Conservation (phyloP, 2,888 invertebrate genomes). For the Blomia tropicalis region DNA sequence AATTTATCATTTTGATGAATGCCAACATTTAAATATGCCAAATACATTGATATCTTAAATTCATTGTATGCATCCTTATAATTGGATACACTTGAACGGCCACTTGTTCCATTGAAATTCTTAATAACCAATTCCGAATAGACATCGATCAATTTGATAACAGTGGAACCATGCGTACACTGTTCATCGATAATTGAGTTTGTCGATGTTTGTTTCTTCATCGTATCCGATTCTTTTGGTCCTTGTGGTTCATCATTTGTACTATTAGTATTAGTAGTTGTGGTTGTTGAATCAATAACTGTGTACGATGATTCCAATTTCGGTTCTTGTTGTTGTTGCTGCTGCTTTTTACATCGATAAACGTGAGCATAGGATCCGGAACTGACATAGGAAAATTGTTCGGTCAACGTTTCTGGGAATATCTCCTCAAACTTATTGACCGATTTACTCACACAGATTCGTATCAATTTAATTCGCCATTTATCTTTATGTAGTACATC, state of each 20-base stretch:
- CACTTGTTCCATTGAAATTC: neutral
- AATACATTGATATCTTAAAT: neutral
- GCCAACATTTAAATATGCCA: neutral
- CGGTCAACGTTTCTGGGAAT: neutral
- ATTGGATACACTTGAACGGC: neutral
- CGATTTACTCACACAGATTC: neutral
- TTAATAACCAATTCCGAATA: neutral
- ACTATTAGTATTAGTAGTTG: neutral
- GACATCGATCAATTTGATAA: constrained; percentile 6
- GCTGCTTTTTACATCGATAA: neutral
- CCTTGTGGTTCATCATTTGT: neutral
- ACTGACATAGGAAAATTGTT: constrained; percentile 1
- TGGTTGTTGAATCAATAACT: neutral
- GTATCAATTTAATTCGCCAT: neutral
- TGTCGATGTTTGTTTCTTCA: neutral
- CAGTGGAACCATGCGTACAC: neutral
- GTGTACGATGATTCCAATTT: neutral
- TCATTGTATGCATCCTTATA: constrained; percentile 14
- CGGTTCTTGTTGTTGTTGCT: neutral
- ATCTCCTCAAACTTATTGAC: neutral
- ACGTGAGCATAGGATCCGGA: constrained; percentile 12
- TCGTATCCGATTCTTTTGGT: neutral
- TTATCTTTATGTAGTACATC: neutral
- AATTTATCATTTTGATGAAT: neutral
- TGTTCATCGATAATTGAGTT: too few species aligned